Percentiles rank a stretch among this genome's conserved stretches.
These are phyloP conservation scores for Chaetodon trifasciatus DNA, from an alignment of 2,797 vertebrate genomes.

Conservation along the genomic window DNA sequence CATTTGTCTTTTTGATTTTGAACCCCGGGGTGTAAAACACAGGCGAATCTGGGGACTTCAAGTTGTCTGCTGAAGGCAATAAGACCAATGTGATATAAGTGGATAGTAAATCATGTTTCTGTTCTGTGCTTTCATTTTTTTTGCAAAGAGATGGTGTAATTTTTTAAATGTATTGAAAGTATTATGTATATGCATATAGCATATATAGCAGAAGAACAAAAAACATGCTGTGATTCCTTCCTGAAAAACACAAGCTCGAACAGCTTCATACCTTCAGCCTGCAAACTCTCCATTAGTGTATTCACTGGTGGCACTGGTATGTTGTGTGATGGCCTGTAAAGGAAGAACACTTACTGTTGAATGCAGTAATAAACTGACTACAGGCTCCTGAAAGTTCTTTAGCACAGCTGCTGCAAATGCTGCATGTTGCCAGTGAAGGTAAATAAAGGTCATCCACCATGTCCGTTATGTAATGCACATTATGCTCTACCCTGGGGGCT, in stretches of 20 bases:
- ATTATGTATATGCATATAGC: background rate
- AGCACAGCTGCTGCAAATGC: background rate
- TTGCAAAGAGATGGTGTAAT: background rate
- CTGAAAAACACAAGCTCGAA: background rate
- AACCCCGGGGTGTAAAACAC: conserved; percentile 88
- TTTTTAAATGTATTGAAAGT: background rate
- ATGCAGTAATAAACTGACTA: conserved; percentile 2
- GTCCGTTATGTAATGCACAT: background rate
- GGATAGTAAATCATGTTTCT: background rate
- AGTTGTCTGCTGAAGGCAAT: conserved; percentile 52
- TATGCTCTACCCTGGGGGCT: conserved; percentile 72
- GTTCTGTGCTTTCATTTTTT: background rate
- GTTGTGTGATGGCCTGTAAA: conserved; percentile 41
- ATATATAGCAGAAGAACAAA: background rate
- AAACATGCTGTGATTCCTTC: background rate
- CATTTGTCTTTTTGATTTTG: conserved; percentile 80
- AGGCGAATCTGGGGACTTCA: conserved; percentile 86
- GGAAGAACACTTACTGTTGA: conserved; percentile 21
- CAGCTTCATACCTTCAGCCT: conserved; percentile 62
- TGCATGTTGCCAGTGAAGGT: background rate
- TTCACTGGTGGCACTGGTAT: conserved; percentile 37
- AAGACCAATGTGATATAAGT: background rate
- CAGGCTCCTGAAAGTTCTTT: background rate
- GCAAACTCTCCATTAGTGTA: conserved; percentile 38
- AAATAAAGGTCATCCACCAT: conserved; percentile 1